Evolutionary conservation across 1,140 invertebrate species (phyloP).

Genomic region (Neodiprion lecontei): DNA sequence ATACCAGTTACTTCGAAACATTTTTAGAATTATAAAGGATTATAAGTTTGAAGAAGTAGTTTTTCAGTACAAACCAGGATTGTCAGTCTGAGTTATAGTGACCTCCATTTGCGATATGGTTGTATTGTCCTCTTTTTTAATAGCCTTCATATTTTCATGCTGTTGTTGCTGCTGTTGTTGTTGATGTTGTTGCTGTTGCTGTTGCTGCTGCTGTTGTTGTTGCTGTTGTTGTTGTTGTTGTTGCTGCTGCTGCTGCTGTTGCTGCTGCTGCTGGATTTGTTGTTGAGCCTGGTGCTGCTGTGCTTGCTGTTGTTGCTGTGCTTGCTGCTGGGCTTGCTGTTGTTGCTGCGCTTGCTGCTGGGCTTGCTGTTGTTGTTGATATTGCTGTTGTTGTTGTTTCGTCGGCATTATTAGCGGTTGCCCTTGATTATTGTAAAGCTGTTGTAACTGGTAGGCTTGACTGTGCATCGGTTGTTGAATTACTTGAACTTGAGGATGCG

Average conservation of each 20-base stretch:
- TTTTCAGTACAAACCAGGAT: slow-evolving; percentile 28
- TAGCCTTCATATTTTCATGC: slow-evolving; percentile 65
- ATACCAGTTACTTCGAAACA: slow-evolving; percentile 16
- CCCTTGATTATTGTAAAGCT: slow-evolving; percentile 74
- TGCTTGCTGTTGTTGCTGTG: slow-evolving; percentile 35
- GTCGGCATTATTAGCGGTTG: slow-evolving; percentile 73
- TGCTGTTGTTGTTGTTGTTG: slow-evolving; percentile 52
- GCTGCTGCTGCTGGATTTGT: slow-evolving; percentile 46
- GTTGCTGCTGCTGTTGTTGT: slow-evolving; percentile 52
- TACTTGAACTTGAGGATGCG: slow-evolving; percentile 63
- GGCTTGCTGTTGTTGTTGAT: slow-evolving; percentile 36
- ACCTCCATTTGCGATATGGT: slow-evolving; percentile 23
- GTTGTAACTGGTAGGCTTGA: slow-evolving; percentile 70
- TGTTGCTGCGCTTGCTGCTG: slow-evolving; percentile 52
- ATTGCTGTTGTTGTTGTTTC: slow-evolving; percentile 47
- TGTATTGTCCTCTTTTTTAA: slow-evolving; percentile 48
- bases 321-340: slow-evolving; percentile 45
- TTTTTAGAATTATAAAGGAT: slow-evolving; percentile 4
- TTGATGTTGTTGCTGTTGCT: slow-evolving; percentile 53
- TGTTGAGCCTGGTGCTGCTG: slow-evolving; percentile 43
- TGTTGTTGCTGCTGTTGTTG: slow-evolving; percentile 64
- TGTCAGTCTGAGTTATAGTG: slow-evolving; percentile 23
- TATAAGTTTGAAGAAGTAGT: background rate
- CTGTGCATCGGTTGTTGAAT: slow-evolving; percentile 78
- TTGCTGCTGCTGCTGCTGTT: slow-evolving; percentile 56